Evolutionary conservation across 2,113 vertebrate species (phyloP).

Genomic region (Poeciliopsis occidentalis): DNA sequence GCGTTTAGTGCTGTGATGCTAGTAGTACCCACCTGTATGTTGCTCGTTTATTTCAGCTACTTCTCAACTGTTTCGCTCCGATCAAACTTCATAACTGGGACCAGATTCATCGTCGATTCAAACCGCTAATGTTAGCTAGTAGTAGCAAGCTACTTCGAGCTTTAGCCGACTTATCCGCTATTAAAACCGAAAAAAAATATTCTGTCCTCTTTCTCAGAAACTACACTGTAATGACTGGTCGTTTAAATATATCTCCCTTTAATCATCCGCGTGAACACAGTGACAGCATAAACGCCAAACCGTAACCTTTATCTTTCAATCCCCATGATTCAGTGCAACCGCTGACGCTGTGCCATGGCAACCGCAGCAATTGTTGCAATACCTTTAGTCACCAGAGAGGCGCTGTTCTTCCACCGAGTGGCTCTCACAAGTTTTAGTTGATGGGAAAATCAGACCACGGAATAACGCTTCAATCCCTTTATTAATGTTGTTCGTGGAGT

Average conservation of each 20-base stretch:
- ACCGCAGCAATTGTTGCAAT: slow-evolving; percentile 52
- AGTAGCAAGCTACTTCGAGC: slow-evolving; percentile 26
- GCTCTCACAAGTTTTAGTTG: too few species aligned
- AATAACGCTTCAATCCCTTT: too few species aligned
- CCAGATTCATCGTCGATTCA: neutral
- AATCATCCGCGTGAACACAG: neutral
- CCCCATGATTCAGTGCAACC: slow-evolving; percentile 26
- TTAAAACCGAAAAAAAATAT: neutral
- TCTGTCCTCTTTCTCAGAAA: neutral
- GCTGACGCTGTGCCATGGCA: slow-evolving; percentile 81
- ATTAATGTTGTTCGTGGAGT: too few species aligned
- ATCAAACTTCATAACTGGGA: neutral
- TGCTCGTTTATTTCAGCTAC: neutral
- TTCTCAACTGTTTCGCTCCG: neutral
- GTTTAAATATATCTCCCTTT: neutral
- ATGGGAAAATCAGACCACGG: neutral
- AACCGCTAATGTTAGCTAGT: slow-evolving; percentile 32
- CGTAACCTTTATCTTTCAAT: neutral
- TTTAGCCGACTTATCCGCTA: slow-evolving; percentile 27
- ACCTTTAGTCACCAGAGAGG: slow-evolving; percentile 10
- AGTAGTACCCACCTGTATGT: neutral
- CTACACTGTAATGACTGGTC: neutral
- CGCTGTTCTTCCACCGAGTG: slow-evolving; percentile 27
- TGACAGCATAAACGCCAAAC: neutral
- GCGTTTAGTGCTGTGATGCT: neutral